Base-by-base conservation (phyloP, 1,140 invertebrate species). In the Camponotus floridanus region DNA sequence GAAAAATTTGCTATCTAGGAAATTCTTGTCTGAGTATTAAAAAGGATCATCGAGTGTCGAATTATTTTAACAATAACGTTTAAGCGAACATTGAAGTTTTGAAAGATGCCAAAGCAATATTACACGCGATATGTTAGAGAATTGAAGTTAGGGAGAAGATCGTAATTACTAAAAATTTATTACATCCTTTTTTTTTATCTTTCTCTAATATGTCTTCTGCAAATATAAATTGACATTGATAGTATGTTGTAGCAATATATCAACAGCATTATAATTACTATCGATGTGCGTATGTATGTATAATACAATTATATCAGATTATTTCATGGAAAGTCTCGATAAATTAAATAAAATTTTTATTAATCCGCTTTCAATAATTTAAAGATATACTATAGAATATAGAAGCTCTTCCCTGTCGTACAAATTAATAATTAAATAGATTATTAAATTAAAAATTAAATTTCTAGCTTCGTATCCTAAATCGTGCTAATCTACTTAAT, bases 11-110 rank as follows among this genome's bases (percentile, higher is more conserved):
- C 36, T 81, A 21, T 39, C 21, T 59, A 36, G 5, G 33, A 70
- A 83, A 45, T 11, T 59, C 11, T 45, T 36, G 9, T 36, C 21
- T 80, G 79, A 83, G 79, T 83, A 83, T 83, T 83, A 48, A 61
- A 31, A 59, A 31, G n/a, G 8, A 61, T 81, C 39, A 57, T 73
- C 36, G 70, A 73, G n/a, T 11, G 36, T 81, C 26, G 7, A 74
- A 83, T 81, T 81, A 21, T 74, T 59, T 62, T 15, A 74, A 81
- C 11, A 61, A 45, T 61, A 48, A 21, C 39, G 21, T 59, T 73
- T 73, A 33, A 61, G 18, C 62, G n/a, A 39, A 6, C 8, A 18
- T 26, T 21, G 55, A 57, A n/a, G 42, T n/a, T 59, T 3, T 1
- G 26, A 26, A 26, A 33, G 13, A 42, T 67, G 26, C 21, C 21